Conservation (phyloP, 2,797 vertebrate genomes). For the Peromyscus aztecus region DNA sequence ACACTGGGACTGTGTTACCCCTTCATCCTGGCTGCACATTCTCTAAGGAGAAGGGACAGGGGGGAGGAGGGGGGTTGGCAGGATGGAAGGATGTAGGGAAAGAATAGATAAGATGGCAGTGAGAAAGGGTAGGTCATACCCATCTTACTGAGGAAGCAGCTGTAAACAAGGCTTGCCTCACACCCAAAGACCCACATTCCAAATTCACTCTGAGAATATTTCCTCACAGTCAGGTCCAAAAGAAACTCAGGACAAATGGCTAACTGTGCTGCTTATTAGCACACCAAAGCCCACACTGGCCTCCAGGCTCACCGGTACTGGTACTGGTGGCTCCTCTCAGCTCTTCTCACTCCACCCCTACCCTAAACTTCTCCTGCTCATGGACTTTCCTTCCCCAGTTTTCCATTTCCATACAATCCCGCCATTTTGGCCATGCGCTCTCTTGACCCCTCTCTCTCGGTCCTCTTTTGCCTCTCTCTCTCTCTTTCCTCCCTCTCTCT, state of each 20-base stretch:
- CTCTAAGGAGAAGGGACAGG: background rate
- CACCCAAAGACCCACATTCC: background rate
- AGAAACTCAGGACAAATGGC: background rate
- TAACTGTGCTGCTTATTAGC: background rate
- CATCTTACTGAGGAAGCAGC: background rate
- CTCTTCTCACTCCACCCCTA: background rate
- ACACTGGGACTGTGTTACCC: too few species aligned
- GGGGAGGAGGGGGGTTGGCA: background rate
- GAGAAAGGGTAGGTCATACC: too few species aligned
- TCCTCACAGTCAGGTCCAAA: background rate
- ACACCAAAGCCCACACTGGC: background rate
- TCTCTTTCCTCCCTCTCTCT: background rate
- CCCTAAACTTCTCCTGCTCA: background rate
- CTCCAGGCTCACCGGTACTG: background rate
- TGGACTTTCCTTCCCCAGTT: background rate
- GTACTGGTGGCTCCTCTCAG: background rate
- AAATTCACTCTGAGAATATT: background rate
- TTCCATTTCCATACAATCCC: background rate
- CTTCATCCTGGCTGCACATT: background rate
- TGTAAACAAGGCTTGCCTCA: background rate
- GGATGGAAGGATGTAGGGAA: rapidly evolving
- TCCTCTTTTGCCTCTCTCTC: background rate
- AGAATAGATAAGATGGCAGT: background rate
- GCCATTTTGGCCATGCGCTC: too few species aligned
- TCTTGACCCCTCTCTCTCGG: background rate